phyloP scores from a whole-genome alignment of 2,113 vertebrate genomes.

The Varanus salvator region DNA sequence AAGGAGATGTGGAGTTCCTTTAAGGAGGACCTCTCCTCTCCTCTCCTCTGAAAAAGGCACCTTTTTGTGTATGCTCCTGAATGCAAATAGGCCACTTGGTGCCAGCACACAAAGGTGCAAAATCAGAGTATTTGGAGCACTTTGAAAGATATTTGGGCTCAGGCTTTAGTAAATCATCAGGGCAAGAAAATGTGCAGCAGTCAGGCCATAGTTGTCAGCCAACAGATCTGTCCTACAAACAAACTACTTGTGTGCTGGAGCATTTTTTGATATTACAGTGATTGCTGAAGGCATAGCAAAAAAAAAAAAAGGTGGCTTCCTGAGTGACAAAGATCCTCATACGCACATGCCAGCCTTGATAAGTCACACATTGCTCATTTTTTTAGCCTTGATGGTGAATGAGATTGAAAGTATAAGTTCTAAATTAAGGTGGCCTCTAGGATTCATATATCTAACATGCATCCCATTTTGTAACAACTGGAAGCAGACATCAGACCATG shows the following conservation, averaged over 20 bases:
- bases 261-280: not conserved
- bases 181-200: no score
- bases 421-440: not conserved
- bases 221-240: not conserved
- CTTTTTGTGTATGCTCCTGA: no score
- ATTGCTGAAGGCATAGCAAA: not conserved
- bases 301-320: not conserved
- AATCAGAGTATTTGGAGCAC: no score
- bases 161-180: no score
- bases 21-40: no score
- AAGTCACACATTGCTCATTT: not conserved
- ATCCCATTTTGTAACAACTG: not conserved
- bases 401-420: not conserved
- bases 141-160: no score
- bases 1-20: no score
- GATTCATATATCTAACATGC: not conserved
- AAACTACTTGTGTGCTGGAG: not conserved
- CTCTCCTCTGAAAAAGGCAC: no score
- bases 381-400: not conserved
- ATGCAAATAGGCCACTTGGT: no score
- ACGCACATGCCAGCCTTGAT: not conserved
- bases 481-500: not conserved
- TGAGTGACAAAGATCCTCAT: not conserved
- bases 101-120: no score
- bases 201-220: no score